Evolutionary conservation across 92 coral and sea anemone genomes (phyloP).

Genomic region (Porites divaricata): DNA sequence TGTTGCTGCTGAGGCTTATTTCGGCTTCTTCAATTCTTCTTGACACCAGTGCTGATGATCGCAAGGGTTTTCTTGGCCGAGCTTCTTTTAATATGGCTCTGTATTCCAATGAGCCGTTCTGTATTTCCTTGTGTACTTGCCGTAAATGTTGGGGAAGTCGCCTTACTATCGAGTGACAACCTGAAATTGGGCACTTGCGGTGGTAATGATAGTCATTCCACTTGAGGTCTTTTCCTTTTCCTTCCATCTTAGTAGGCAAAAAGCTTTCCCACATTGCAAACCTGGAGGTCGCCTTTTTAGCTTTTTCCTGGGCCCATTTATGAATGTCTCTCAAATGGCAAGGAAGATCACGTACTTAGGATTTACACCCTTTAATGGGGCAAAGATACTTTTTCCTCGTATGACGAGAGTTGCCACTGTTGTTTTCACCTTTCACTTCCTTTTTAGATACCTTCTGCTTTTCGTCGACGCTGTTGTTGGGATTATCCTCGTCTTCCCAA

Average conservation of each 20-base stretch:
- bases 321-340: neutral
- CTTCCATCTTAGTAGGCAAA: neutral
- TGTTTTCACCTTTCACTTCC: too few relatives aligned
- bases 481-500: too few relatives aligned
- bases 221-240: neutral
- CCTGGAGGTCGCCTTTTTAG: neutral
- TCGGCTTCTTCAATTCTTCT: too few relatives aligned
- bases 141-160: neutral
- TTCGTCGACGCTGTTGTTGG: too few relatives aligned
- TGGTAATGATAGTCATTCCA: slow-evolving; percentile 2
- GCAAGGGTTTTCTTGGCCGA: neutral
- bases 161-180: neutral
- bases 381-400: neutral
- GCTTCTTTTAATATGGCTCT: neutral
- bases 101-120: neutral
- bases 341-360: neutral
- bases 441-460: too few relatives aligned
- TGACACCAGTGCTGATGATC: neutral
- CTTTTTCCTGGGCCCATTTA: neutral
- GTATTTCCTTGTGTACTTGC: slow-evolving; percentile 9
- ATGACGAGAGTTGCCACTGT: too few relatives aligned
- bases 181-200: neutral
- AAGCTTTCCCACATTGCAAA: neutral
- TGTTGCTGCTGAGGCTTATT: too few relatives aligned
- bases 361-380: neutral